Conservation (phyloP, 2,113 vertebrate species). For the Macrotis lagotis region DNA sequence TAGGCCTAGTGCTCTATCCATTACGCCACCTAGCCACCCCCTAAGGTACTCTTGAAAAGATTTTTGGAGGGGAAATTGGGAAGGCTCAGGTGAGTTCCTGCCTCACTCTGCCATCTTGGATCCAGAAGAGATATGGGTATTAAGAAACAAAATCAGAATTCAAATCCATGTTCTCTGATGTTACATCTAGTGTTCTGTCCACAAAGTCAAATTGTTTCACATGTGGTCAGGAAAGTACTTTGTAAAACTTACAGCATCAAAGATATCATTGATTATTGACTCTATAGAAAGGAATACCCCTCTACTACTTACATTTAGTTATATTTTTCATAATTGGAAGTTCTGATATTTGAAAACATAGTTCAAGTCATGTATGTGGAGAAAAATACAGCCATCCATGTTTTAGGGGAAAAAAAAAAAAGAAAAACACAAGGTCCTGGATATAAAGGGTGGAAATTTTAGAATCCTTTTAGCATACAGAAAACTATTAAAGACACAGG, state of each 20-base stretch:
- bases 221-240: not conserved
- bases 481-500: not conserved
- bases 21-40: too few species aligned
- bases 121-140: not conserved
- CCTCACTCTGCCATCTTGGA: not conserved
- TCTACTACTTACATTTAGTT: not conserved
- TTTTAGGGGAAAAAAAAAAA: not conserved
- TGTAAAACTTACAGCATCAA: not conserved
- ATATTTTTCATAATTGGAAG: not conserved
- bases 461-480: not conserved
- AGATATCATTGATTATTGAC: not conserved
- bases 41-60: too few species aligned
- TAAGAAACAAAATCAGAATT: not conserved
- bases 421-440: not conserved
- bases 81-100: not conserved
- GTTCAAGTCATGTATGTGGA: not conserved
- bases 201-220: not conserved
- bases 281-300: not conserved
- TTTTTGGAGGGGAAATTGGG: not conserved
- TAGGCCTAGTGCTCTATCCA: too few species aligned
- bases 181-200: not conserved
- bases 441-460: not conserved
- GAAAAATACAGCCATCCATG: constrained; percentile 12
- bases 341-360: not conserved
- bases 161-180: not conserved